phyloP scores from a whole-genome alignment of 2,888 invertebrate genomes.

The Conchocele bisecta region DNA sequence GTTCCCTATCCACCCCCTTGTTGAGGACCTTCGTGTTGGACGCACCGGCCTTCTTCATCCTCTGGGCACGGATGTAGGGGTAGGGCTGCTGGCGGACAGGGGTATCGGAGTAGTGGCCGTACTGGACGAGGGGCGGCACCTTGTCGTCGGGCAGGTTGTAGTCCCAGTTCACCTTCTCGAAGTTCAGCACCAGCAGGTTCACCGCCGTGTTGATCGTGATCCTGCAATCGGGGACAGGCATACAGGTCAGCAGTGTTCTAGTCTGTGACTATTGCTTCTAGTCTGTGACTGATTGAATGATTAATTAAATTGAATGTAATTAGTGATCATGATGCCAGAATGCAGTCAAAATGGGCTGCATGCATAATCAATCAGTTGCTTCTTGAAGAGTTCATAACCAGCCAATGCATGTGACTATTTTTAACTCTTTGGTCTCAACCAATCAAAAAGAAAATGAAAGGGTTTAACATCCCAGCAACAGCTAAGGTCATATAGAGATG shows the following conservation, averaged over 20 bases:
- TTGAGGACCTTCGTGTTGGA: slow-evolving; percentile 76
- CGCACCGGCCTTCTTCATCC: slow-evolving; percentile 80
- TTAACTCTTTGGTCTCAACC: too few species aligned
- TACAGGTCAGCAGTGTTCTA: too few species aligned
- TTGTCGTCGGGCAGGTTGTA: slow-evolving; percentile 80
- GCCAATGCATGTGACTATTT: not conserved
- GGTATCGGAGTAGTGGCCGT: slow-evolving; percentile 78
- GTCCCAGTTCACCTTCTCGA: slow-evolving; percentile 81
- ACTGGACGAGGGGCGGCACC: slow-evolving; percentile 79
- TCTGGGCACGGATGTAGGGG: slow-evolving; percentile 80
- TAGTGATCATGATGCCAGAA: too few species aligned
- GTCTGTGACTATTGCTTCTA: too few species aligned
- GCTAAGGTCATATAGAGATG: too few species aligned
- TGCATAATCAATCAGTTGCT: too few species aligned
- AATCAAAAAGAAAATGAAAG: too few species aligned
- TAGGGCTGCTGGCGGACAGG: slow-evolving; percentile 79
- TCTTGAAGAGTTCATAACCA: too few species aligned
- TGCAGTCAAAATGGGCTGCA: too few species aligned
- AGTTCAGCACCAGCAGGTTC: slow-evolving; percentile 80
- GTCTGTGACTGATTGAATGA: too few species aligned
- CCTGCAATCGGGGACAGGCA: slow-evolving; percentile 72
- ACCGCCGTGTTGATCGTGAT: slow-evolving; percentile 80
- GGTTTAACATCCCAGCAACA: too few species aligned
- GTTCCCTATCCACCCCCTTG: slow-evolving; percentile 41
- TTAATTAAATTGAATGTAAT: too few species aligned